Conservation (phyloP, 2,888 invertebrate genomes). For the Psylliodes chrysocephalus region DNA sequence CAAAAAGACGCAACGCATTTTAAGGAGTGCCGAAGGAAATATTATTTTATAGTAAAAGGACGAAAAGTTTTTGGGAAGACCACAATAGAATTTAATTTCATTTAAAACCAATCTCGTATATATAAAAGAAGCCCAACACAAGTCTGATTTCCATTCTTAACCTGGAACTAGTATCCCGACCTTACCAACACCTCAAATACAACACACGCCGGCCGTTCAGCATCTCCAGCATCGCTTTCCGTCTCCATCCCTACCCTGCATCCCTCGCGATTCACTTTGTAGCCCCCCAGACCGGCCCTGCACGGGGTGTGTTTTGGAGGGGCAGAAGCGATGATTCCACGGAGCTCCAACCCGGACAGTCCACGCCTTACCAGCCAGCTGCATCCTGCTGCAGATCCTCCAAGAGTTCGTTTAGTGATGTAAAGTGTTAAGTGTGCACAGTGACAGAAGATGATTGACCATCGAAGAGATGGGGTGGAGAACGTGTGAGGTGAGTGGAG, state of each 20-base stretch:
- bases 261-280: no score
- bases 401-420: slow-evolving; percentile 60
- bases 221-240: not conserved
- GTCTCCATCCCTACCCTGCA: slow-evolving; percentile 14
- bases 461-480: slow-evolving; percentile 49
- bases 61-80: no score
- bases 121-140: no score
- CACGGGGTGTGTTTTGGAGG: slow-evolving; percentile 44
- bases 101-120: no score
- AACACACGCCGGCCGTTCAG: not conserved
- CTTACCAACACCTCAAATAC: slow-evolving; percentile 13
- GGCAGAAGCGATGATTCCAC: slow-evolving; percentile 36
- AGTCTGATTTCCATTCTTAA: not conserved
- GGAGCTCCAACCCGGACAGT: slow-evolving; percentile 61
- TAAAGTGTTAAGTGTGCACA: slow-evolving; percentile 59
- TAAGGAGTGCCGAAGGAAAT: no score
- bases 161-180: slow-evolving; percentile 18
- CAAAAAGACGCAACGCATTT: no score
- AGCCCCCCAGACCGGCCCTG: slow-evolving; percentile 36
- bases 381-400: slow-evolving; percentile 60
- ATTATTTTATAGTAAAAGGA: no score
- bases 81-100: no score
- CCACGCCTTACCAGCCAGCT: slow-evolving; percentile 64
- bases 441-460: slow-evolving; percentile 56
- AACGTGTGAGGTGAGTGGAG: slow-evolving; percentile 25